phyloP scores from a whole-genome alignment of 2,888 invertebrate genomes.

The Philaethria dido region DNA sequence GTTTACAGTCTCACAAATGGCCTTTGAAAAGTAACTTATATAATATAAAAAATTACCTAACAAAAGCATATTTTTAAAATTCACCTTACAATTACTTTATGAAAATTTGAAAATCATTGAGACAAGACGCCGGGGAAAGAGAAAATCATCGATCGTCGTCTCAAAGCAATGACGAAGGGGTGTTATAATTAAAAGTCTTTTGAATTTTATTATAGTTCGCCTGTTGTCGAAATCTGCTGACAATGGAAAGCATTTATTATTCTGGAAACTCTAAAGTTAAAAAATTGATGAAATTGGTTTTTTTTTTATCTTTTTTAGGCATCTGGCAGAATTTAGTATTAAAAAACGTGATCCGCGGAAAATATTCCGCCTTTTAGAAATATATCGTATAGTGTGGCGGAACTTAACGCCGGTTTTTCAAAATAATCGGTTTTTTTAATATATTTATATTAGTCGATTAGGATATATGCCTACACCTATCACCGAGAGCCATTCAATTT shows the following conservation, averaged over 20 bases:
- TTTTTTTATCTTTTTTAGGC: neutral
- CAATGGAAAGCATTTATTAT: conserved; percentile 17
- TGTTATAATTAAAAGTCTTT: conserved; percentile 25
- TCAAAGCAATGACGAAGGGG: conserved; percentile 22
- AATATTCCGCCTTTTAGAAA: too few relatives aligned
- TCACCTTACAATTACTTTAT: neutral
- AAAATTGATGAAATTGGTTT: neutral
- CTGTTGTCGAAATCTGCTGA: conserved; percentile 20
- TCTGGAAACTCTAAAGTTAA: neutral
- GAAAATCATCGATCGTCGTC: conserved; percentile 7
- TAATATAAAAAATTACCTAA: too few relatives aligned
- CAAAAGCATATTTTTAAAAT: neutral
- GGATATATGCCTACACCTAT: too few relatives aligned
- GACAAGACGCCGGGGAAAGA: conserved; percentile 18
- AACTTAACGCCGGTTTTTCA: too few relatives aligned
- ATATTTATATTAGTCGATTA: too few relatives aligned
- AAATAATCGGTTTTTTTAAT: too few relatives aligned
- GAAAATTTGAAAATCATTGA: neutral
- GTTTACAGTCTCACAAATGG: too few relatives aligned
- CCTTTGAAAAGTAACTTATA: too few relatives aligned
- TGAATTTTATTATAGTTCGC: conserved; percentile 26
- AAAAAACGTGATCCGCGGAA: too few relatives aligned
- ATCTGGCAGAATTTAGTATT: too few relatives aligned
- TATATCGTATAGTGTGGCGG: too few relatives aligned
- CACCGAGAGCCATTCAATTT: too few relatives aligned